Conservation (phyloP, 1,140 invertebrate genomes). For the Drosophila ironensis region DNA sequence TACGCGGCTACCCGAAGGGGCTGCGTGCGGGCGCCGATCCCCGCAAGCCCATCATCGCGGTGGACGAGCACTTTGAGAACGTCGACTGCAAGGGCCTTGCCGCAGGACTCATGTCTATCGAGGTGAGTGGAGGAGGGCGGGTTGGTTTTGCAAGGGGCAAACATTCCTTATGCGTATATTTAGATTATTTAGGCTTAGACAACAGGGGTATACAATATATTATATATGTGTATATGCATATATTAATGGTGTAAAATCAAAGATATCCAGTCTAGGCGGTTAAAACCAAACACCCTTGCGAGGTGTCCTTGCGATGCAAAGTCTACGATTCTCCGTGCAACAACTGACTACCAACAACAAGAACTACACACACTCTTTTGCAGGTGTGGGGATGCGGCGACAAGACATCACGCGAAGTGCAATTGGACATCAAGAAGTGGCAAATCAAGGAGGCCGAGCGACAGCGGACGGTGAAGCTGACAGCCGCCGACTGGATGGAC, state of each 20-base stretch:
- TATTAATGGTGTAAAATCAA: conserved; percentile 58
- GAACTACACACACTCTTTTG: conserved; percentile 33
- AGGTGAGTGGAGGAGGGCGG: conserved; percentile 70
- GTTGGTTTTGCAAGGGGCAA: too few relatives aligned
- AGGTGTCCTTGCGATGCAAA: conserved; percentile 35
- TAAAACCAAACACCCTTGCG: conserved; percentile 45
- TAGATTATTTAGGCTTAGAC: conserved; percentile 63
- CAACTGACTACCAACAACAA: conserved; percentile 67
- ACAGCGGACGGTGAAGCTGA: conserved; percentile 90
- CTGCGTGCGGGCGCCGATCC: conserved; percentile 91
- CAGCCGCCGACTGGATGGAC: conserved; percentile 93
- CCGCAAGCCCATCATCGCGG: conserved; percentile 87
- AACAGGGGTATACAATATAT: conserved; percentile 67
- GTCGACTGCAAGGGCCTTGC: conserved; percentile 86
- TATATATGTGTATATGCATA: conserved; percentile 47
- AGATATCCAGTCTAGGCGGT: conserved; percentile 64
- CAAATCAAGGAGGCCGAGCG: conserved; percentile 93
- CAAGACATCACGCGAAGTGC: conserved; percentile 87
- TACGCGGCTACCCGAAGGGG: conserved; percentile 92
- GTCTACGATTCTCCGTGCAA: conserved; percentile 63
- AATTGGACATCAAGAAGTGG: conserved; percentile 95
- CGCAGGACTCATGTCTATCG: conserved; percentile 85
- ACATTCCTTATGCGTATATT: neutral
- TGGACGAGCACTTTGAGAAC: conserved; percentile 88
- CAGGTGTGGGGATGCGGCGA: conserved; percentile 95